Conservation (phyloP, 2,797 vertebrate species). For the Heliangelus exortis region DNA sequence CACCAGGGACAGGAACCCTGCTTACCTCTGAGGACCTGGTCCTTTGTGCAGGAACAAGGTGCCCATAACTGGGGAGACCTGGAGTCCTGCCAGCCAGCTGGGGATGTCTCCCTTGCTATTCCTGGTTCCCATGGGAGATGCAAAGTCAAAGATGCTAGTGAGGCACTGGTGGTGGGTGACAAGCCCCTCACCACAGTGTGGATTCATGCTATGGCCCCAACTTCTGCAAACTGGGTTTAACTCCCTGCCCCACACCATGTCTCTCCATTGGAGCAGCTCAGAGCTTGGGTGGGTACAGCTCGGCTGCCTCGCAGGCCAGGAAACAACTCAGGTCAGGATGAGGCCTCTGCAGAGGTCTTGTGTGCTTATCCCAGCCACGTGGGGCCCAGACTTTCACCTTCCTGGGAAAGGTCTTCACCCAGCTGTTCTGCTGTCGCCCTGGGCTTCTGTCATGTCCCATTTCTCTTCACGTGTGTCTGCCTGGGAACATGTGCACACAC, state of each 20-base stretch:
- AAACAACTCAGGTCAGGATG: accelerated
- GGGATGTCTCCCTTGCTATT: background rate
- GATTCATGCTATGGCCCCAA: accelerated
- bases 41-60: background rate
- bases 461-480: background rate
- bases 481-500: background rate
- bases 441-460: background rate
- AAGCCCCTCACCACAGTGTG: background rate
- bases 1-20: background rate
- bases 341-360: background rate
- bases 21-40: background rate
- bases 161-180: background rate
- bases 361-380: background rate
- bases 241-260: background rate
- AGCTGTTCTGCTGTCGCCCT: accelerated
- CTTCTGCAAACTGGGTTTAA: background rate
- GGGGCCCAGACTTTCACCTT: accelerated
- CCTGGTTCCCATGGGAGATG: background rate
- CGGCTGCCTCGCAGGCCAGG: background rate
- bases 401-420: background rate
- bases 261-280: background rate
- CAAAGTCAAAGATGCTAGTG: background rate
- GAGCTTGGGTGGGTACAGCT: background rate
- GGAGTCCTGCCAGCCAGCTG: background rate
- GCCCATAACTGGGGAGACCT: accelerated